Evolutionary conservation across 2,797 vertebrate species (phyloP), one percentile per base, ranked within the genome.

Genomic region (Schizothorax lantsangensis): DNA sequence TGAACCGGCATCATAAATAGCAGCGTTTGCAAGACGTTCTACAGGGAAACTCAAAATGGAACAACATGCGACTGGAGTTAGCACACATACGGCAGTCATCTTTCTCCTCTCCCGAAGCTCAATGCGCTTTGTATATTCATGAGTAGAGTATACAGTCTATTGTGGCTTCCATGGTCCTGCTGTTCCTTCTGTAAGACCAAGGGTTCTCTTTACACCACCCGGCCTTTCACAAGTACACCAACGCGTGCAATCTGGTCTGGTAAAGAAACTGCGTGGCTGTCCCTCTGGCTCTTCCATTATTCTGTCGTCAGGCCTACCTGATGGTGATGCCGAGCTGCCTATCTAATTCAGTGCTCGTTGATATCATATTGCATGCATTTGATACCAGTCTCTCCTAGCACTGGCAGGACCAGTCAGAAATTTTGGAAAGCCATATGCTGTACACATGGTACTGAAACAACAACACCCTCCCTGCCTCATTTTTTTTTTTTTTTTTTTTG

Each of bases 121-220:
- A 94, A 88, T 93, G 88, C 85, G 62, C 81, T 88, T 90, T 90
- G 92, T 95, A 93, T 95, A 79, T 89, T 89, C 89, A 54, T 69
- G 45, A 91, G 78, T 79, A 82, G 45, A 91, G 78, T 79, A 82
- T 74, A 86, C 83, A 83, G 36, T 66, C 86, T 86, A 84, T 71
- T 84, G 81, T 40, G 77, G 84, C 89, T 84, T 88, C 81, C 33
- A 54, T 86, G 72, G 75, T 86, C 79, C 79, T 71, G 83, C 75
- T 88, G 79, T 69, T 86, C 9, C 77, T 71, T 81, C 88, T 84
- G 64, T 79, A 85, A 89, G 75, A 88, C 86, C 78, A 68, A 68
- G 79, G 57, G 79, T 54, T 86, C 45, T 74, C 54, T 81, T 86
- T 85, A 75, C 78, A 40, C 83, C 78, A 38, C 17, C 62, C 79